These are phyloP conservation scores for Brachystomella parvula DNA, from an alignment of 1,140 invertebrate species.

Conservation along the genomic window DNA sequence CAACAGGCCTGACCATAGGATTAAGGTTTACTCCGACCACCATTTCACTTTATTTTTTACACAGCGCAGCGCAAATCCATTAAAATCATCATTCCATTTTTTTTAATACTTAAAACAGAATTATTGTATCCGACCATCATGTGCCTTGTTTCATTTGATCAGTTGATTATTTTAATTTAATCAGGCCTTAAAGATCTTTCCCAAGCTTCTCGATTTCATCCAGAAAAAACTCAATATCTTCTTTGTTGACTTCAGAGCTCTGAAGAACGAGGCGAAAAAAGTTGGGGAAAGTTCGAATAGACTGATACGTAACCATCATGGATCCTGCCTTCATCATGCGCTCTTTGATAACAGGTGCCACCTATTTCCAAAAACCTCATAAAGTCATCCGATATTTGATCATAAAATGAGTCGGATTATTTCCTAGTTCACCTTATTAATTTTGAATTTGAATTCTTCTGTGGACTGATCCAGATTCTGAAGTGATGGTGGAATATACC, in stretches of 20 bases:
- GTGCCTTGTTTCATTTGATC: too few species aligned
- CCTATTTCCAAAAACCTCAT: slow-evolving; percentile 43
- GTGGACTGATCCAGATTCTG: slow-evolving; percentile 49
- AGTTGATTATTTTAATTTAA: too few species aligned
- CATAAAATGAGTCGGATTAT: slow-evolving; percentile 1
- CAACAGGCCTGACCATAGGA: too few species aligned
- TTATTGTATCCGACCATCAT: too few species aligned
- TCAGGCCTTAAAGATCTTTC: slow-evolving; percentile 57
- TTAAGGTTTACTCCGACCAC: too few species aligned
- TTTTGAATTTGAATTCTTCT: slow-evolving; percentile 55
- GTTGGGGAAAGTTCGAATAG: slow-evolving; percentile 66
- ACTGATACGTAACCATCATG: slow-evolving; percentile 93
- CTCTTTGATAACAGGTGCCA: slow-evolving; percentile 87
- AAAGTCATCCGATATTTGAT: not conserved
- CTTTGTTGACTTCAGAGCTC: slow-evolving; percentile 68
- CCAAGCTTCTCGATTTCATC: slow-evolving; percentile 77
- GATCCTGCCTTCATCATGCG: slow-evolving; percentile 87
- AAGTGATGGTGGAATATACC: slow-evolving; percentile 79
- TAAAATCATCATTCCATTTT: too few species aligned
- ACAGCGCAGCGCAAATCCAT: too few species aligned
- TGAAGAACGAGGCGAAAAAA: slow-evolving; percentile 92
- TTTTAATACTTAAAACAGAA: too few species aligned
- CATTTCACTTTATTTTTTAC: too few species aligned
- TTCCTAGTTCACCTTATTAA: slow-evolving; percentile 54
- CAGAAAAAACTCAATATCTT: slow-evolving; percentile 77